Conservation (phyloP, 2,113 vertebrate genomes). For the Etheostoma cragini region DNA sequence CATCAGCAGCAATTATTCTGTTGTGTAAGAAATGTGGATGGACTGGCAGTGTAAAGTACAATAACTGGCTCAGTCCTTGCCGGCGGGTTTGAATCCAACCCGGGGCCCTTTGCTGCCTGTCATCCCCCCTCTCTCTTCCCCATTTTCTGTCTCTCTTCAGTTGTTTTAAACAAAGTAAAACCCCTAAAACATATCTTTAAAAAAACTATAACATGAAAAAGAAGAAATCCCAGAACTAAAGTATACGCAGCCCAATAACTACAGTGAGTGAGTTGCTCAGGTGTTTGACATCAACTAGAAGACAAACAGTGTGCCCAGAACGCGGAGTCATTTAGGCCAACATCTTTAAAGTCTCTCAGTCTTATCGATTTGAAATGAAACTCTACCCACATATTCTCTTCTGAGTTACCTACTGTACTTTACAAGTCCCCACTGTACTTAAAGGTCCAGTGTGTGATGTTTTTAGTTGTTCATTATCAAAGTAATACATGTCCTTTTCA, state of each 20-base stretch:
- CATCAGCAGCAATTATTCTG: slow-evolving; percentile 8
- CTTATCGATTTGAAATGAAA: slow-evolving; percentile 23
- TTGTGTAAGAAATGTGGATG: slow-evolving; percentile 5
- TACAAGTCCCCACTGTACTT: slow-evolving; percentile 14
- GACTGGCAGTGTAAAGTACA: neutral
- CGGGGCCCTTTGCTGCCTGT: no score
- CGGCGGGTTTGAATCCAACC: no score
- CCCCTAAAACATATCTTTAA: no score
- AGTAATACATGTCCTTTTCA: no score
- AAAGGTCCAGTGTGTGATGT: neutral
- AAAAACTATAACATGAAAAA: neutral
- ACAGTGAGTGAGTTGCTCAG: neutral
- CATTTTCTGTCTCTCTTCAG: no score
- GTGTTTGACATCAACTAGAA: slow-evolving; percentile 6
- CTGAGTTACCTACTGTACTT: neutral
- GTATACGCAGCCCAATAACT: neutral
- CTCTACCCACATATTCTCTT: neutral
- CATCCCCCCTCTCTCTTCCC: no score
- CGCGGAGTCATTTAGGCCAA: neutral
- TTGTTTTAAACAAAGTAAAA: no score
- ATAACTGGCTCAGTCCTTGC: neutral
- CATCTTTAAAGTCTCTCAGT: slow-evolving; percentile 4
- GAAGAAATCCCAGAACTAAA: neutral
- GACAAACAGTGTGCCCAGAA: neutral
- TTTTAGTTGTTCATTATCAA: no score